A percentile compares a stretch with the other conserved stretches of the same genome.
phyloP scores from a whole-genome alignment of 2,888 invertebrate species.

The Amiota mariae region DNA sequence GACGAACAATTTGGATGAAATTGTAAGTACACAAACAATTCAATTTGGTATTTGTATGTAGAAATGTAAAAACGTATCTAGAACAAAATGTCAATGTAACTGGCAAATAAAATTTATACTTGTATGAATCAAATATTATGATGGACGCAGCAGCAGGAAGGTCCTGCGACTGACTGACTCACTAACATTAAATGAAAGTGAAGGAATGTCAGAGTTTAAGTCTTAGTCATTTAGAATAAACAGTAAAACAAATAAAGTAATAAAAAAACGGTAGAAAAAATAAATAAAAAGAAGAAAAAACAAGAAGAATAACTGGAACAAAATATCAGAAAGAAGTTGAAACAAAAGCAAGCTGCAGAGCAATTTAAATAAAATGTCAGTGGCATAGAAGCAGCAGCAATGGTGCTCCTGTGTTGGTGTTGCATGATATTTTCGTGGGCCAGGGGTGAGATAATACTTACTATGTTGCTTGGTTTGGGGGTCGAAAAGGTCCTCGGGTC shows the following conservation, averaged over 20 bases:
- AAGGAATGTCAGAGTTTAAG: background rate
- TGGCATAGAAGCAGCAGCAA: constrained; percentile 51
- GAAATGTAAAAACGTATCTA: constrained; percentile 32
- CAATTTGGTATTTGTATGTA: background rate
- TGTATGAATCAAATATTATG: background rate
- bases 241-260: constrained; percentile 12
- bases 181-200: background rate
- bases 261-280: constrained; percentile 7
- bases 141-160: too few relatives aligned
- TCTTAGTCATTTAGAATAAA: background rate
- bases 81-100: background rate
- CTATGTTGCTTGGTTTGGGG: background rate
- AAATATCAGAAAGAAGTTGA: constrained; percentile 14
- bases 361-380: constrained; percentile 61
- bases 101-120: constrained; percentile 18
- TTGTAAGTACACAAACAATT: constrained; percentile 77
- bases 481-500: background rate
- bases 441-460: background rate
- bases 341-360: constrained; percentile 56
- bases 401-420: constrained; percentile 11
- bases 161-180: too few relatives aligned
- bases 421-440: constrained; percentile 1
- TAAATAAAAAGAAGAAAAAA: background rate
- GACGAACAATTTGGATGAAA: constrained; percentile 87
- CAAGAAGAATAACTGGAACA: background rate